Evolutionary conservation across 2,113 vertebrate species (phyloP).

Genomic region (Haemorhous mexicanus): DNA sequence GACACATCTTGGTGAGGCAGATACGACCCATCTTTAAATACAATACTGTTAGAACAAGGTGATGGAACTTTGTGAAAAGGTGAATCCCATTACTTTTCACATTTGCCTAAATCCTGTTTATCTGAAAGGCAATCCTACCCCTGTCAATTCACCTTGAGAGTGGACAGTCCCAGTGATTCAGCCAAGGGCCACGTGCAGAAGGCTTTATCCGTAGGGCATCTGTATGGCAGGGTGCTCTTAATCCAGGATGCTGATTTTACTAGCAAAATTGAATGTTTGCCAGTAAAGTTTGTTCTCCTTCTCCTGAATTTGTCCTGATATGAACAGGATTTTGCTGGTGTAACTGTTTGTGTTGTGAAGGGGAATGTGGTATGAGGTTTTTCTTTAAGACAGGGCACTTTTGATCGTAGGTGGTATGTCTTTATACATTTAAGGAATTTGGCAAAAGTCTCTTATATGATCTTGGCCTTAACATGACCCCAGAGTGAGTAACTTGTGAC

Average conservation of each 20-base stretch:
- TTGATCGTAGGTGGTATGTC: neutral
- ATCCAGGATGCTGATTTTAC: neutral
- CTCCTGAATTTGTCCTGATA: neutral
- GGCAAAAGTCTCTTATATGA: neutral
- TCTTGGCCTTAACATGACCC: neutral
- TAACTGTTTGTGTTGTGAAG: neutral
- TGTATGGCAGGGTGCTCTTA: neutral
- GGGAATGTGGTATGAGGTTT: neutral
- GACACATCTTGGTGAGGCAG: neutral
- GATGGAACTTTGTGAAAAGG: neutral
- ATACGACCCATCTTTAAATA: neutral
- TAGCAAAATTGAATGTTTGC: neutral
- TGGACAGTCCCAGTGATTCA: neutral
- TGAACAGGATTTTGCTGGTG: neutral
- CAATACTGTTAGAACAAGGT: neutral
- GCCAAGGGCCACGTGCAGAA: neutral
- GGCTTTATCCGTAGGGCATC: neutral
- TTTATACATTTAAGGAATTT: neutral
- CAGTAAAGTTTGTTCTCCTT: neutral
- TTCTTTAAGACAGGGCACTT: neutral
- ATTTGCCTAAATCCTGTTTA: neutral
- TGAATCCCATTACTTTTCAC: neutral
- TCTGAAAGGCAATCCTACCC: neutral
- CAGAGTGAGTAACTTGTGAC: constrained; percentile 16
- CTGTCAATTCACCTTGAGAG: neutral